A percentile compares a stretch with the other conserved stretches of the same genome.
phyloP scores from a whole-genome alignment of 1,140 invertebrate species.

The Drosophila orosa region DNA sequence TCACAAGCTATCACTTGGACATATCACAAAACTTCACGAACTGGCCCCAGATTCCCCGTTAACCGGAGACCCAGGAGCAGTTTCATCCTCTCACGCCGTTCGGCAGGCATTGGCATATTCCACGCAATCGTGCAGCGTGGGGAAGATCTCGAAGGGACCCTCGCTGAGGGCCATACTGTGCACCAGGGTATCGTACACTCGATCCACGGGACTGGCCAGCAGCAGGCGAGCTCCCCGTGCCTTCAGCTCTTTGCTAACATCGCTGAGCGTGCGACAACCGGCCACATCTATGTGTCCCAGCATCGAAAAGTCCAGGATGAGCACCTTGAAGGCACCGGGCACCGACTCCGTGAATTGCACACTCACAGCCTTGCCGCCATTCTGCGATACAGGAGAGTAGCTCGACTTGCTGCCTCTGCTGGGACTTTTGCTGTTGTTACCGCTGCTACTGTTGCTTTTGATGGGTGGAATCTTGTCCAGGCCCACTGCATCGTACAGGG shows the following conservation, averaged over 20 bases:
- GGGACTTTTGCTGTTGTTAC: conserved; percentile 9
- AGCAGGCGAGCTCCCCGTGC: conserved; percentile 59
- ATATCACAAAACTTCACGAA: conserved; percentile 56
- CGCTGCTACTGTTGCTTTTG: conserved; percentile 7
- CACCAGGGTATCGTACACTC: conserved; percentile 79
- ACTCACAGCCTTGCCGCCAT: conserved; percentile 44
- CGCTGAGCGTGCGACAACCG: conserved; percentile 67
- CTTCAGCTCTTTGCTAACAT: conserved; percentile 75
- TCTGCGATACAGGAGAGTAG: conserved; percentile 57
- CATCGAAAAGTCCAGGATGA: conserved; percentile 78
- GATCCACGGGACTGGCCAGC: conserved; percentile 74
- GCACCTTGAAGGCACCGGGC: conserved; percentile 36
- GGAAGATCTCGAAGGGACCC: conserved; percentile 80
- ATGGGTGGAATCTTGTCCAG: conserved; percentile 50
- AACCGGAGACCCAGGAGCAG: neutral
- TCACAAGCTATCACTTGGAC: conserved; percentile 66
- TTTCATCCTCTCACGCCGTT: conserved; percentile 57
- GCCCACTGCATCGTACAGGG: conserved; percentile 63
- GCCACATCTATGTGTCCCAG: conserved; percentile 80
- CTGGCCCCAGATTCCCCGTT: neutral
- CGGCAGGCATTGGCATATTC: conserved; percentile 77
- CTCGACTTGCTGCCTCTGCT: conserved; percentile 35
- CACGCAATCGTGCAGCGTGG: conserved; percentile 81
- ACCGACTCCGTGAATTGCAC: conserved; percentile 20
- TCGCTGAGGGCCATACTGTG: conserved; percentile 80